These are phyloP conservation scores for Fabriciana adippe DNA, from an alignment of 2,888 invertebrate genomes.

Conservation along the genomic window DNA sequence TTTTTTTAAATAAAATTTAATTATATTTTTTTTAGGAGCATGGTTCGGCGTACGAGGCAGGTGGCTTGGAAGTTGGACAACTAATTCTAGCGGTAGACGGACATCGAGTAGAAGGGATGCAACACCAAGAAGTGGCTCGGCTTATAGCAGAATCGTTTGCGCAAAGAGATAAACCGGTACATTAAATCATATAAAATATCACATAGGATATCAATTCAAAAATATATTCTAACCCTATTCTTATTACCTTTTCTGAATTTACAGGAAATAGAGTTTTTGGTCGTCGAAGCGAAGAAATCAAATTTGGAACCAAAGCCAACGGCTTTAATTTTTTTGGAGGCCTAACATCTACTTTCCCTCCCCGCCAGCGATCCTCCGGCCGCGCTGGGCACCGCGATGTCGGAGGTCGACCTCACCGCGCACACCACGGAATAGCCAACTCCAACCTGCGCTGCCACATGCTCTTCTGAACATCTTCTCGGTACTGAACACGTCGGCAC, in stretches of 20 bases:
- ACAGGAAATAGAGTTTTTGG: conserved; percentile 96
- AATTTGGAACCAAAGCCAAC: conserved; percentile 96
- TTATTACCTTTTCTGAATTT: conserved; percentile 29
- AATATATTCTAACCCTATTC: not conserved
- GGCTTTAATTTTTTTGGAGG: conserved; percentile 94
- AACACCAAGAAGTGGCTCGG: conserved; percentile 95
- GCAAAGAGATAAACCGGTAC: conserved; percentile 87
- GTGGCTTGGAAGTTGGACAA: conserved; percentile 96
- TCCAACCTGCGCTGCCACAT: conserved; percentile 83
- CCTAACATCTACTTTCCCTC: conserved; percentile 95
- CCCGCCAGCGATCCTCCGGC: conserved; percentile 90
- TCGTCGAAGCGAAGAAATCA: conserved; percentile 95
- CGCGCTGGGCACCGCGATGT: conserved; percentile 84
- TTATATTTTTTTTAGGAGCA: conserved; percentile 86
- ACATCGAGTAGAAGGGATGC: conserved; percentile 88
- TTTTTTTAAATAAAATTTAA: not conserved
- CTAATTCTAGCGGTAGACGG: conserved; percentile 96
- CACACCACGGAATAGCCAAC: conserved; percentile 82
- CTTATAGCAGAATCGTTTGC: conserved; percentile 97
- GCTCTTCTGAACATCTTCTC: conserved; percentile 70
- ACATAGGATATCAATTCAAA: not conserved
- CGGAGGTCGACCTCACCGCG: conserved; percentile 84
- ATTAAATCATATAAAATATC: conserved; percentile 1
- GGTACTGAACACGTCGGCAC: conserved; percentile 12
- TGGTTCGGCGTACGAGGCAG: conserved; percentile 96